phyloP scores from a whole-genome alignment of 2,797 vertebrate species.

The Arrhamphus sclerolepis region DNA sequence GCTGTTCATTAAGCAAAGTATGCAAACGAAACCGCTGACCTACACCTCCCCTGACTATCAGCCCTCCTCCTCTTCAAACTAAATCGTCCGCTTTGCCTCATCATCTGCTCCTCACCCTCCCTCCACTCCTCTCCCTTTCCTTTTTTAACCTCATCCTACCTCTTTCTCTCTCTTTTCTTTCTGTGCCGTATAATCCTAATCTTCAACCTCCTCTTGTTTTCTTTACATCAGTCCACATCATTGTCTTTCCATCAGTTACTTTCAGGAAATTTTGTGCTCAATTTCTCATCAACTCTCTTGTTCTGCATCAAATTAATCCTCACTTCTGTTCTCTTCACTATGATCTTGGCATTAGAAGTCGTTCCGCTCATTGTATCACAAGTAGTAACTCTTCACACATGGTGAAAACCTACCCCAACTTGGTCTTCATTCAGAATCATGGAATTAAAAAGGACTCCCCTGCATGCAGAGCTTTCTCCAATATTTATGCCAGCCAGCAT shows the following conservation, averaged over 20 bases:
- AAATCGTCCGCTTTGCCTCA: slow-evolving; percentile 42
- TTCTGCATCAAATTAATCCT: neutral
- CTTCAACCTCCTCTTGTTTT: neutral
- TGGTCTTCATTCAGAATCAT: slow-evolving; percentile 40
- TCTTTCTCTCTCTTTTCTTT: neutral
- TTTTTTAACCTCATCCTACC: neutral
- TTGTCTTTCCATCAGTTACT: neutral
- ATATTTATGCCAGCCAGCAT: slow-evolving; percentile 62
- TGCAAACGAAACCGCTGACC: slow-evolving; percentile 81
- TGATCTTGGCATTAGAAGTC: neutral
- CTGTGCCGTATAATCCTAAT: neutral
- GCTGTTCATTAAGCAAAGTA: slow-evolving; percentile 91
- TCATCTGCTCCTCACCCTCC: slow-evolving; percentile 32
- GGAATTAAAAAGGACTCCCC: slow-evolving; percentile 32
- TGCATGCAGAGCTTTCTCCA: slow-evolving; percentile 29
- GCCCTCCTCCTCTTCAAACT: slow-evolving; percentile 47
- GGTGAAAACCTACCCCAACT: slow-evolving; percentile 24
- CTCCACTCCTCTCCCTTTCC: slow-evolving; percentile 7
- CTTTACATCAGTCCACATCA: neutral
- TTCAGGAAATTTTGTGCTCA: too few species aligned
- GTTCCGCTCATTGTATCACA: slow-evolving; percentile 8
- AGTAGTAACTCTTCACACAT: neutral
- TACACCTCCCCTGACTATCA: slow-evolving; percentile 68
- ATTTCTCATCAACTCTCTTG: too few species aligned
- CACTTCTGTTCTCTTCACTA: neutral